These are phyloP conservation scores for Prinia subflava DNA, from an alignment of 2,113 vertebrate species.

Conservation along the genomic window DNA sequence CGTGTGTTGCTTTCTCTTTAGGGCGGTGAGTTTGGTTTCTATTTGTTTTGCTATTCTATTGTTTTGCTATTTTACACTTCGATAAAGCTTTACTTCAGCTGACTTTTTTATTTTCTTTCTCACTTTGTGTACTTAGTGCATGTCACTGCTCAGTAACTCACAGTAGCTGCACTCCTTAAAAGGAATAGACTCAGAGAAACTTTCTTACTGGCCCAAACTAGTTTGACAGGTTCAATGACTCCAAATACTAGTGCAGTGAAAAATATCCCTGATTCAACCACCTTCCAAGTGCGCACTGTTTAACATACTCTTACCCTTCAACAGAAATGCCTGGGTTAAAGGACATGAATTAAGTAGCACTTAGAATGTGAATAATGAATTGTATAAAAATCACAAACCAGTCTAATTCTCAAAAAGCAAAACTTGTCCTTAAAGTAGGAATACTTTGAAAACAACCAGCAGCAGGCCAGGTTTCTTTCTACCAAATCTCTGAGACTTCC, in stretches of 20 bases:
- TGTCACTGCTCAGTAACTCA: slow-evolving; percentile 5
- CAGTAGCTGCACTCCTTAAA: background rate
- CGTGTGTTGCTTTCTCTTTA: background rate
- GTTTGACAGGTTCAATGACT: slow-evolving; percentile 37
- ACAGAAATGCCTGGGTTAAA: background rate
- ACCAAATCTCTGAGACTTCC: background rate
- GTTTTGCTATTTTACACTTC: slow-evolving; percentile 13
- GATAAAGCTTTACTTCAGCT: background rate
- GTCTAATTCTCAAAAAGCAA: background rate
- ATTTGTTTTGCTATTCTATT: slow-evolving; percentile 16
- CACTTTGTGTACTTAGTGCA: background rate
- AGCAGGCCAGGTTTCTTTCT: background rate
- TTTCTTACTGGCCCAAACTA: slow-evolving; percentile 10
- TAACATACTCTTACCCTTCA: background rate
- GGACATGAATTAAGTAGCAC: background rate
- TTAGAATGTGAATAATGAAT: background rate
- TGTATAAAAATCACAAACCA: background rate
- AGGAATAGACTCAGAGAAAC: background rate
- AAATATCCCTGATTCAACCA: background rate
- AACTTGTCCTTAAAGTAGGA: background rate
- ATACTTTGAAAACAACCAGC: background rate
- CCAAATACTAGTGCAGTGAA: background rate
- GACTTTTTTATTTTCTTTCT: slow-evolving; percentile 40
- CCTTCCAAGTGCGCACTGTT: background rate
- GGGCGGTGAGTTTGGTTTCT: background rate